Evolutionary conservation across 2,797 vertebrate genomes (phyloP).

Genomic region (Aeoliscus strigatus): DNA sequence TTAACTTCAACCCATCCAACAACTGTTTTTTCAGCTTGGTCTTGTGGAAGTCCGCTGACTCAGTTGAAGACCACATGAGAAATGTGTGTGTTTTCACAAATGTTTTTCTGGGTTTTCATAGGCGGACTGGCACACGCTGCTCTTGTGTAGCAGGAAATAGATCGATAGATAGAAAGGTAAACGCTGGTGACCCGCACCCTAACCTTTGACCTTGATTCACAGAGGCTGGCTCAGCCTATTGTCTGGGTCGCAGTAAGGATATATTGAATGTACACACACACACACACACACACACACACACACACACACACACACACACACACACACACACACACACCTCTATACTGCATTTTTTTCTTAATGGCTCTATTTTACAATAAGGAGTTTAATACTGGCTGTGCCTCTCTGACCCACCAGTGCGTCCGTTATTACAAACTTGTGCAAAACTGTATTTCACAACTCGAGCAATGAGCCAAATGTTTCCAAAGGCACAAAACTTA

Average conservation of each 20-base stretch:
- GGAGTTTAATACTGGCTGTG: too few relatives aligned
- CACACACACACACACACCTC: too few relatives aligned
- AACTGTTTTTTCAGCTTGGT: slow-evolving; percentile 70
- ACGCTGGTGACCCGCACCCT: slow-evolving; percentile 50
- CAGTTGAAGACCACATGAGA: slow-evolving; percentile 46
- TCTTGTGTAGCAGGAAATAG: slow-evolving; percentile 58
- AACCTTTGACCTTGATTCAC: slow-evolving; percentile 52
- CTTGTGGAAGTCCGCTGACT: slow-evolving; percentile 58
- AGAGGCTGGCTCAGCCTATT: slow-evolving; percentile 35
- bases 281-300: too few relatives aligned
- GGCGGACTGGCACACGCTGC: slow-evolving; percentile 41
- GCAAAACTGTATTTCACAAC: too few relatives aligned
- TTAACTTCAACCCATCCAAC: slow-evolving; percentile 42
- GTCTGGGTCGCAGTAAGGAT: slow-evolving; percentile 51
- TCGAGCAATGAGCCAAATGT: too few relatives aligned
- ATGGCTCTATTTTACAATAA: too few relatives aligned
- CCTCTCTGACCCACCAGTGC: too few relatives aligned
- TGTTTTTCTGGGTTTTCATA: slow-evolving; percentile 54
- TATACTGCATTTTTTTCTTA: too few relatives aligned
- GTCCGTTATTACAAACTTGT: too few relatives aligned
- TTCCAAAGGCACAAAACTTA: too few relatives aligned
- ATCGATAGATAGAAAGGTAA: slow-evolving; percentile 61
- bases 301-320: too few relatives aligned
- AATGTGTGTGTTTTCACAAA: slow-evolving; percentile 35
- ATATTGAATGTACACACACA: slow-evolving; percentile 7